Evolutionary conservation across 2,797 vertebrate genomes (phyloP).

Genomic region (Spinus pinus): DNA sequence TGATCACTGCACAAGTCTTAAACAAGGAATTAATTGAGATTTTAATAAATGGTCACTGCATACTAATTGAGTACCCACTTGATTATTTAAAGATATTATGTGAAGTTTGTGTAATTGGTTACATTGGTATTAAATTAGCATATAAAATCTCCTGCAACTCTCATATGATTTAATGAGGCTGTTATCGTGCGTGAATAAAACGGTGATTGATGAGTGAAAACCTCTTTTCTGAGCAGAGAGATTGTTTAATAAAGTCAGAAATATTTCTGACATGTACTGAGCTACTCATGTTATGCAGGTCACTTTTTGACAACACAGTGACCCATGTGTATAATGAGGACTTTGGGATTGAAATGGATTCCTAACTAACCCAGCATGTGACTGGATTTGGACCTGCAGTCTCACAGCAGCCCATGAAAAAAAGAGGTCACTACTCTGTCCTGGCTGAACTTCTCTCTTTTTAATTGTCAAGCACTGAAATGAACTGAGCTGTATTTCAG

Average conservation of each 20-base stretch:
- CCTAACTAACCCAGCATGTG: conserved; percentile 16
- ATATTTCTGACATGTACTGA: conserved; percentile 50
- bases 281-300: conserved; percentile 47
- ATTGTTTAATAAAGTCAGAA: conserved; percentile 60
- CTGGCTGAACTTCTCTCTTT: conserved; percentile 12
- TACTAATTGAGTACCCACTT: conserved; percentile 62
- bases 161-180: conserved; percentile 66
- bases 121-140: conserved; percentile 62
- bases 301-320: conserved; percentile 42
- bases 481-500: not conserved
- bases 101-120: conserved; percentile 70
- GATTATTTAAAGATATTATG: conserved; percentile 69
- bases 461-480: conserved; percentile 12
- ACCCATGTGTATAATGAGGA: conserved; percentile 26
- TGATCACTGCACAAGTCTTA: conserved; percentile 41
- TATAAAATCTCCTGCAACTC: conserved; percentile 61
- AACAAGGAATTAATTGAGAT: conserved; percentile 58
- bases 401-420: not conserved
- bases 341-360: conserved; percentile 28
- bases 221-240: not conserved
- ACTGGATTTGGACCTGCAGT: conserved; percentile 18
- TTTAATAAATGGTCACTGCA: conserved; percentile 63
- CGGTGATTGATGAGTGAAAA: conserved; percentile 55
- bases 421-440: conserved; percentile 11
- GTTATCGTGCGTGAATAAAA: conserved; percentile 60